These are phyloP conservation scores for Labeo catla DNA, from an alignment of 2,113 vertebrate species.

Conservation along the genomic window DNA sequence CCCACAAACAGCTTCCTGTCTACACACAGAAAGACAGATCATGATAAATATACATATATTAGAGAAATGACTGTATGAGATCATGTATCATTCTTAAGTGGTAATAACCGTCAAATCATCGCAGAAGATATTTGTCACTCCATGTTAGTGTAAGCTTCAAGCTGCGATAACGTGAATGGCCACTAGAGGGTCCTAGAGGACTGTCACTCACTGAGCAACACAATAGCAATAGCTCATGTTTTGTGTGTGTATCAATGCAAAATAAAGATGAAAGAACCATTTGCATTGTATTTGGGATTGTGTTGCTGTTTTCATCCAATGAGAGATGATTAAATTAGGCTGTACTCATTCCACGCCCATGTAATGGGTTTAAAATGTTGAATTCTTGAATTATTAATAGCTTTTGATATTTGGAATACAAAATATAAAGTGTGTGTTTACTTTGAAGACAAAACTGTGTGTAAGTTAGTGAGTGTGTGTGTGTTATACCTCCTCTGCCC, in stretches of 20 bases:
- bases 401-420: not conserved
- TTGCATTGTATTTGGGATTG: not conserved
- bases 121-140: slow-evolving; percentile 1
- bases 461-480: slow-evolving; percentile 58
- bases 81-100: slow-evolving; percentile 1
- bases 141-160: not conserved
- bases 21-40: slow-evolving; percentile 66
- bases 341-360: not conserved
- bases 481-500: slow-evolving; percentile 81
- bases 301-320: slow-evolving; percentile 4
- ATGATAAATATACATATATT: not conserved
- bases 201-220: slow-evolving; percentile 11
- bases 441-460: slow-evolving; percentile 36
- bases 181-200: slow-evolving; percentile 32
- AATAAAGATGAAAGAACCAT: slow-evolving; percentile 19
- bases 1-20: slow-evolving; percentile 99
- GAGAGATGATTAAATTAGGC: not conserved
- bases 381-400: not conserved
- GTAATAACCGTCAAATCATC: slow-evolving; percentile 6
- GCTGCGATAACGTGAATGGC: not conserved
- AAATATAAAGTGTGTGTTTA: not conserved
- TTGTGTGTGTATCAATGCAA: slow-evolving; percentile 10
- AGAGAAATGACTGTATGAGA: not conserved
- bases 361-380: not conserved
- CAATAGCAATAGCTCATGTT: not conserved